phyloP scores from a whole-genome alignment of 2,797 vertebrate genomes.

The Clarias fuscus region DNA sequence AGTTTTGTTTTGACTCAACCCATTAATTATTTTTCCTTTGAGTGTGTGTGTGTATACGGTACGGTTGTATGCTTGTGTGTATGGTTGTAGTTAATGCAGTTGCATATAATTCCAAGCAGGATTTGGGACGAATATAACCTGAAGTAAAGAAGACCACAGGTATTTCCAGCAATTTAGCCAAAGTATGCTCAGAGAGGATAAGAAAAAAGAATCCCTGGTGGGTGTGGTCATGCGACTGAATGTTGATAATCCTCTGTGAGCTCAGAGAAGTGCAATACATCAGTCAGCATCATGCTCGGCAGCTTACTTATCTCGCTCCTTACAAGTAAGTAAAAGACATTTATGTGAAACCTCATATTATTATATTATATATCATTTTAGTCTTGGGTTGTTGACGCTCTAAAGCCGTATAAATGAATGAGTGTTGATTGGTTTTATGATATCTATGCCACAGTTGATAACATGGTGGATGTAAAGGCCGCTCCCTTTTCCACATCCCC shows the following conservation, averaged over 20 bases:
- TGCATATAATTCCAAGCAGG: conserved; percentile 2
- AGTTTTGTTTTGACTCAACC: neutral
- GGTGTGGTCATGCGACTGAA: conserved; percentile 69
- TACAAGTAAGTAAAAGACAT: conserved; percentile 45
- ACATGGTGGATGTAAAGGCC: conserved; percentile 29
- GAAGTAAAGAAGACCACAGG: conserved; percentile 12
- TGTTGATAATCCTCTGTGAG: conserved; percentile 62
- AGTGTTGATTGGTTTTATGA: neutral
- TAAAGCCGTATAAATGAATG: neutral
- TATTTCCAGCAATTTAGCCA: conserved; percentile 30
- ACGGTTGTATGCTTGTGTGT: neutral
- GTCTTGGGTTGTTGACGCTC: neutral
- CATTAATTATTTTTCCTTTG: neutral
- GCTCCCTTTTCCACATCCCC: conserved; percentile 63
- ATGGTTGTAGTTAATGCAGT: neutral
- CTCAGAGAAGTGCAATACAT: conserved; percentile 51
- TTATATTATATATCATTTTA: neutral
- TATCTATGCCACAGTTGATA: conserved; percentile 28
- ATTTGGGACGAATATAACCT: conserved; percentile 22
- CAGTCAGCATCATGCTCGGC: conserved; percentile 57
- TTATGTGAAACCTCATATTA: neutral
- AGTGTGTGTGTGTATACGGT: neutral
- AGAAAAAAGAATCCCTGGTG: conserved; percentile 60
- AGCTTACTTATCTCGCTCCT: conserved; percentile 62
- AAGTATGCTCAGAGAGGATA: conserved; percentile 21